Percentiles rank a stretch among this genome's conserved stretches.
Conservation (phyloP, 1,140 invertebrate species). For the Zophobas atratus region DNA sequence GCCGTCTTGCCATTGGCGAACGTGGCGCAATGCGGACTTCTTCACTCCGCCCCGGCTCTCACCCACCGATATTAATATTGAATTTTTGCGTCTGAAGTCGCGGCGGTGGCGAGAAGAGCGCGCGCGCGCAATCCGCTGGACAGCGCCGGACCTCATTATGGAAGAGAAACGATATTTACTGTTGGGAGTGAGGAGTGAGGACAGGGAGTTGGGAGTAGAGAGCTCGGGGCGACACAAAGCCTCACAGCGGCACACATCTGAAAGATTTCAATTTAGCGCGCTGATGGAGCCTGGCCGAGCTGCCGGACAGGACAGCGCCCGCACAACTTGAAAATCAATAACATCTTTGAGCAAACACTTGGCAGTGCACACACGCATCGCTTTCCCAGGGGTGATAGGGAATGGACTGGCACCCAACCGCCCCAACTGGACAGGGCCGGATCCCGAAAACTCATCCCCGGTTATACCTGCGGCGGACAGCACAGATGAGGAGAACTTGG, state of each 20-base stretch:
- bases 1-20: constrained; percentile 57
- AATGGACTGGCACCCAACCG: constrained; percentile 45
- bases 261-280: constrained; percentile 66
- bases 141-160: constrained; percentile 52
- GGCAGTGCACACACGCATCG: constrained; percentile 67
- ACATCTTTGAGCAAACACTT: constrained; percentile 68
- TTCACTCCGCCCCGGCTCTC: constrained; percentile 51
- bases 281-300: constrained; percentile 60
- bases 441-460: constrained; percentile 18
- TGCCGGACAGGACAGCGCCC: constrained; percentile 58
- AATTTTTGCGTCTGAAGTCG: constrained; percentile 59
- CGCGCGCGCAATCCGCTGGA: constrained; percentile 49
- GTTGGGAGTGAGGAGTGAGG: constrained; percentile 38
- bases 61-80: constrained; percentile 58
- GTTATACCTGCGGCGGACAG: neutral
- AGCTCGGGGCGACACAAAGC: constrained; percentile 55
- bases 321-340: constrained; percentile 68
- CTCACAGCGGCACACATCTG: constrained; percentile 59
- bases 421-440: constrained; percentile 52
- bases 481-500: too few species aligned
- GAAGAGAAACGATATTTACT: constrained; percentile 49
- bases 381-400: constrained; percentile 60
- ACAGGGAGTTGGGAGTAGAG: constrained; percentile 43
- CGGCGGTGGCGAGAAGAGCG: constrained; percentile 3
- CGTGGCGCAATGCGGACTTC: constrained; percentile 63